Evolutionary conservation across 2,888 invertebrate genomes (phyloP), one percentile per base, ranked within the genome.

Genomic region (Phorcus lineatus): DNA sequence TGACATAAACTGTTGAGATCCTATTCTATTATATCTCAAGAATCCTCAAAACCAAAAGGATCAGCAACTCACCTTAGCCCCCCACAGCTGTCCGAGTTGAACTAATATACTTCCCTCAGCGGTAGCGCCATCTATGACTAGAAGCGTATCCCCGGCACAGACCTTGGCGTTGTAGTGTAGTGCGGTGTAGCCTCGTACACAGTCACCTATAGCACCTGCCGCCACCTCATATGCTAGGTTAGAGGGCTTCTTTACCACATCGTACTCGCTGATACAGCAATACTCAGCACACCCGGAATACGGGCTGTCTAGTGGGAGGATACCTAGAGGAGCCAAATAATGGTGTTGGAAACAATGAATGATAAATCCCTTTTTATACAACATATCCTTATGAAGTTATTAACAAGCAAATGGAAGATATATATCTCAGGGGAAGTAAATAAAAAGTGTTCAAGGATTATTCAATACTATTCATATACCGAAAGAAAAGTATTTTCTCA

Each of bases 171-270:
- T 91, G 83, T 94, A 94, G 83, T 93, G 93, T 22, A 94, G 88
- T 2, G 94, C 94, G 74, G 93, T 93, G 88, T 94, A 94, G 0
- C 94, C 94, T 81, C 91, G 90, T 6, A 94, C 90, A 76, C 93
- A 93, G 85, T 94, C 93, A 9, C 94, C 94, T 31, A 94, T 89
- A 79, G 91, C 91, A 6, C 92, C 93, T 67, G 94, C 94, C 62
- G 94, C 94, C 83, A 93, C 93, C 31, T 92, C 92, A 87, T 90
- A 92, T 81, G 92, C 93, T 28, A 94, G 88, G 70, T 86, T 86
- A 4, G 91, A 87, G n/a, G 94, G 93, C 78, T 93, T 93, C 81
- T 91, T 89, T 16, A 93, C 94, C 53, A 94, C 87, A 86, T 94
- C 93, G 89, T 92, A 93, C 86, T 94, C 93, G 83, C 92, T 91